A percentile compares a stretch with the other conserved stretches of the same genome.
Conservation (phyloP, 2,113 vertebrate genomes). For the Anguilla rostrata region DNA sequence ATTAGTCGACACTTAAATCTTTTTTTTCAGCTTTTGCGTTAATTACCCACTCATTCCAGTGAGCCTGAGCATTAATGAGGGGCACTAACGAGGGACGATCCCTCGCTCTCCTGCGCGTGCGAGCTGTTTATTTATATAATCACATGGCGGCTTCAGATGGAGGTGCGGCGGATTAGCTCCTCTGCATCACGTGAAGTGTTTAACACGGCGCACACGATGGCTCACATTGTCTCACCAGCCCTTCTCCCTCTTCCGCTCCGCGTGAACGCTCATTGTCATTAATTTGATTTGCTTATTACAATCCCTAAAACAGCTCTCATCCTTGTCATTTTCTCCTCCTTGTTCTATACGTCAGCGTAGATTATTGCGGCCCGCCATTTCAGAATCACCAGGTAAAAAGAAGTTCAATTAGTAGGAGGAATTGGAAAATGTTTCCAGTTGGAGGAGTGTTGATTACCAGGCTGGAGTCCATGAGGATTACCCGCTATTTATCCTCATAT, state of each 20-base stretch:
- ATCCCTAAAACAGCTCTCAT: conserved; percentile 11
- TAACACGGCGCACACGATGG: conserved; percentile 64
- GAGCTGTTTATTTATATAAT: conserved; percentile 63
- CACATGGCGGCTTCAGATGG: conserved; percentile 67
- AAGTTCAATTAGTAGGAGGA: conserved; percentile 77
- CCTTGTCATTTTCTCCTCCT: conserved; percentile 33
- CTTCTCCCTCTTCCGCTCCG: conserved; percentile 57
- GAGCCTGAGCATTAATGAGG: conserved; percentile 64
- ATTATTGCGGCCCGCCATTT: conserved; percentile 63
- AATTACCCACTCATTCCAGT: conserved; percentile 74
- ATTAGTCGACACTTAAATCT: conserved; percentile 74
- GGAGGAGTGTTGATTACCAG: conserved; percentile 70
- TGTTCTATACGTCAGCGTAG: conserved; percentile 59
- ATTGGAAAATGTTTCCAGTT: conserved; percentile 76
- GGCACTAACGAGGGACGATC: conserved; percentile 63
- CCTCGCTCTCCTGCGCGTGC: conserved; percentile 61
- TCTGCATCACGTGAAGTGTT: conserved; percentile 69
- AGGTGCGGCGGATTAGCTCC: conserved; percentile 68
- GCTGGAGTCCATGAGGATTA: conserved; percentile 70
- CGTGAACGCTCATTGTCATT: conserved; percentile 68
- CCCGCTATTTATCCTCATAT: conserved; percentile 79
- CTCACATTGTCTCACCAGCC: conserved; percentile 28
- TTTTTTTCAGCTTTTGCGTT: conserved; percentile 49
- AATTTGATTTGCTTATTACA: conserved; percentile 68
- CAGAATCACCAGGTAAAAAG: conserved; percentile 63